phyloP scores from a whole-genome alignment of 2,797 vertebrate genomes.

The Dendrocincla tyrannina region DNA sequence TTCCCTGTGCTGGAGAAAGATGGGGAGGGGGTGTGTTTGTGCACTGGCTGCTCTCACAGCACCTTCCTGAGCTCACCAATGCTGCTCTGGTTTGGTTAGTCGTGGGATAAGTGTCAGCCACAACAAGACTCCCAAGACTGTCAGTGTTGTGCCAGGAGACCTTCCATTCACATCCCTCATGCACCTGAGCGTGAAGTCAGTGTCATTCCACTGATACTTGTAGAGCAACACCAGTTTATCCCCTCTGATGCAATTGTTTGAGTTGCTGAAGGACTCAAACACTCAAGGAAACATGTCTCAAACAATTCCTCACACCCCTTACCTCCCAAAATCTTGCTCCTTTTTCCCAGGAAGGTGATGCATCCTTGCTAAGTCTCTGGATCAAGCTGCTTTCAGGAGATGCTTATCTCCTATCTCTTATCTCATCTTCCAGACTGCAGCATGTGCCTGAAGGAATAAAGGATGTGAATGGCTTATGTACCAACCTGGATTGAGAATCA shows the following conservation, averaged over 20 bases:
- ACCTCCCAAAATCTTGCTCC: not conserved
- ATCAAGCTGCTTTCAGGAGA: not conserved
- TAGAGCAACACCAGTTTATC: not conserved
- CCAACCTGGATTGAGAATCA: not conserved
- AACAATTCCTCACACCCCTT: not conserved
- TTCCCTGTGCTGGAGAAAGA: not conserved
- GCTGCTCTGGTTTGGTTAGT: not conserved
- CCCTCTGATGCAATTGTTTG: not conserved
- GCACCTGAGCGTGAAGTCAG: not conserved
- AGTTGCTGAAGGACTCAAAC: not conserved
- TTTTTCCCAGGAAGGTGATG: not conserved
- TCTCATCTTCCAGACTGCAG: not conserved
- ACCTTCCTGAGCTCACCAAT: not conserved
- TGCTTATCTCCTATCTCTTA: not conserved
- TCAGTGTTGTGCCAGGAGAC: not conserved
- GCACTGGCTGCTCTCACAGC: not conserved
- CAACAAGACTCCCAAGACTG: not conserved
- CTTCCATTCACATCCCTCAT: not conserved
- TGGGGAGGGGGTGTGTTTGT: not conserved
- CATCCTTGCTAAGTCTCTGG: not conserved
- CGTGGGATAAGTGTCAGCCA: not conserved
- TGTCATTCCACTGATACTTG: not conserved
- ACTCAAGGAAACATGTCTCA: not conserved
- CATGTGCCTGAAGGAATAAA: not conserved
- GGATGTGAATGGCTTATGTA: not conserved